A percentile compares a stretch with the other conserved stretches of the same genome.
phyloP scores from a whole-genome alignment of 2,113 vertebrate genomes.

The Phoxinus phoxinus region DNA sequence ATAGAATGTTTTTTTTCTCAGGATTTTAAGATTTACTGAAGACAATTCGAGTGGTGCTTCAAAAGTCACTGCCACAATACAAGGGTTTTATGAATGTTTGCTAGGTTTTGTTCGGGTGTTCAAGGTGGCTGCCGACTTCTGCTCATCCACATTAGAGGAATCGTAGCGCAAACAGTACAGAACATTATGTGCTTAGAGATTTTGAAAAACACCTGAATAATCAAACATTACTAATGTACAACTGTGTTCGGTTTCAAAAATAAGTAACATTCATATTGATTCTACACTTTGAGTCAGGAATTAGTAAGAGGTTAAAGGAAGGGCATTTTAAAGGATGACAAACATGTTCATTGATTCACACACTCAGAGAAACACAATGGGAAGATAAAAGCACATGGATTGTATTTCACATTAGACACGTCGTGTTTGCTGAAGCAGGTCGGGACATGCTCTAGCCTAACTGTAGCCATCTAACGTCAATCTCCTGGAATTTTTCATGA shows the following conservation, averaged over 20 bases:
- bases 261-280: neutral
- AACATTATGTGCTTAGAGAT: neutral
- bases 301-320: neutral
- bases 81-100: neutral
- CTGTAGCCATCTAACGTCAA: slow-evolving; percentile 38
- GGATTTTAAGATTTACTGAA: no score
- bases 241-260: neutral
- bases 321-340: slow-evolving; percentile 7
- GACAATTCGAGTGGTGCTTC: no score
- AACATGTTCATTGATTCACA: slow-evolving; percentile 16
- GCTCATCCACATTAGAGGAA: no score
- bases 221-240: neutral
- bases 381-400: slow-evolving; percentile 24
- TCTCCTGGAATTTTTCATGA: slow-evolving; percentile 38
- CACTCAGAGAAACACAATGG: slow-evolving; percentile 40
- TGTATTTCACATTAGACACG: slow-evolving; percentile 19
- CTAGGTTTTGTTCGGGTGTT: neutral
- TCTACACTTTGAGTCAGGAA: neutral
- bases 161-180: neutral
- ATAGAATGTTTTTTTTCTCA: neutral
- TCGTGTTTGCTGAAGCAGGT: slow-evolving; percentile 34
- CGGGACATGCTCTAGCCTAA: slow-evolving; percentile 28
- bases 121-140: no score
- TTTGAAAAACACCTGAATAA: neutral
- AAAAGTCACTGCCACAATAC: neutral